Evolutionary conservation across 2,888 invertebrate species (phyloP), one percentile per base, ranked within the genome.

Genomic region (Athalia rosae): DNA sequence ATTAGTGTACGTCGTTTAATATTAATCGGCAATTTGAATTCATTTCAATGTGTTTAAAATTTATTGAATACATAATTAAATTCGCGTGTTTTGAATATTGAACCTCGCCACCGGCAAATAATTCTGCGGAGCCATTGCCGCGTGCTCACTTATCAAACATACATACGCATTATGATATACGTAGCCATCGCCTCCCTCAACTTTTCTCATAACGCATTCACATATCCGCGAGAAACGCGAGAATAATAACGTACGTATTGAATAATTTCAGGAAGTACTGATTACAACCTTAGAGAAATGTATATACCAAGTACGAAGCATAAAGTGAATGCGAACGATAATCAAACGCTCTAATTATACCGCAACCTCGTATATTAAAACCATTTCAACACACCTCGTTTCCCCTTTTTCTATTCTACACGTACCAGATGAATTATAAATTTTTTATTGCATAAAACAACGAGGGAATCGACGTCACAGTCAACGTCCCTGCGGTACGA

Each of bases 21-120:
- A 89, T 89, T 89, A 88, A 89, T 89, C 87, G 86, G 85, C 87
- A 86, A 88, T 89, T 89, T 87, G 87, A 89, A 89, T 87, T 88
- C 85, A 88, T 89, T 89, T 87, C 83, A 86, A 87, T 88, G 85
- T 83, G 84, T 86, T 87, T 86, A 86, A 87, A 87, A 88, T 88
- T 88, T 86, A 89, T 89, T 88, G 86, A 88, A 86, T 87, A 85
- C 87, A 87, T 87, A 87, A 87, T 88, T 85, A 85, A 85, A 81
- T 80, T 83, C 77, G 80, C 81, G 82, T 82, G 84, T 83, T 83
- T 81, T 80, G 85, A 85, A 85, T 86, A 74, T 62, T 62, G 74
- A 74, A 74, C 43, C 15, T 50, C 41, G 47, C 47, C 6, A 6
- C 11, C 5, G 13, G 84, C 43, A 43, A n/a, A 47, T 64, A 45